Percentiles rank a stretch among this genome's conserved stretches.
Evolutionary conservation across 2,113 vertebrate genomes (phyloP).

Genomic region (Eretmochelys imbricata): DNA sequence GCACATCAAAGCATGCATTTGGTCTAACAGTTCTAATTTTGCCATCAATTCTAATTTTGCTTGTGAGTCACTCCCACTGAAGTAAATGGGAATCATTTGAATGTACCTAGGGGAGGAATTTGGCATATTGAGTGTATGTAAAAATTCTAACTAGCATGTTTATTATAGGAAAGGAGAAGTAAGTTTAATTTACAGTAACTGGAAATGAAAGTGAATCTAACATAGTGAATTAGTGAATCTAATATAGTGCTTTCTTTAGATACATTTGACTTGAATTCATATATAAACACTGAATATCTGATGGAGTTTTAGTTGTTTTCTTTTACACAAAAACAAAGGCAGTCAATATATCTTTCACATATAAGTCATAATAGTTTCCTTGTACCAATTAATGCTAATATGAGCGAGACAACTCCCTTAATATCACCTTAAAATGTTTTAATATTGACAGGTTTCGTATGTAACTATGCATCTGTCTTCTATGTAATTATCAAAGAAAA

Average conservation of each 20-base stretch:
- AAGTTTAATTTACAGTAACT: not conserved
- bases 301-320: not conserved
- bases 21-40: not conserved
- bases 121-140: not conserved
- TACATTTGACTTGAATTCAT: not conserved
- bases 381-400: not conserved
- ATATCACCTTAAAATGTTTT: not conserved
- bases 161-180: not conserved
- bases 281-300: not conserved
- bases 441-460: not conserved
- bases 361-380: not conserved
- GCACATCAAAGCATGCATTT: not conserved
- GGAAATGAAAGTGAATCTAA: not conserved
- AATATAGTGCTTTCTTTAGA: not conserved
- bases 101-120: not conserved
- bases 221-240: not conserved
- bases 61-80: not conserved
- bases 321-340: not conserved
- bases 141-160: not conserved
- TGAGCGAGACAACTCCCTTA: not conserved
- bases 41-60: not conserved
- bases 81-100: not conserved
- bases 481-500: rapidly evolving
- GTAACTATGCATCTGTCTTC: not conserved
- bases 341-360: not conserved